Evolutionary conservation across 92 coral and sea anemone species (phyloP).

Genomic region (Phenganax stokvisi): DNA sequence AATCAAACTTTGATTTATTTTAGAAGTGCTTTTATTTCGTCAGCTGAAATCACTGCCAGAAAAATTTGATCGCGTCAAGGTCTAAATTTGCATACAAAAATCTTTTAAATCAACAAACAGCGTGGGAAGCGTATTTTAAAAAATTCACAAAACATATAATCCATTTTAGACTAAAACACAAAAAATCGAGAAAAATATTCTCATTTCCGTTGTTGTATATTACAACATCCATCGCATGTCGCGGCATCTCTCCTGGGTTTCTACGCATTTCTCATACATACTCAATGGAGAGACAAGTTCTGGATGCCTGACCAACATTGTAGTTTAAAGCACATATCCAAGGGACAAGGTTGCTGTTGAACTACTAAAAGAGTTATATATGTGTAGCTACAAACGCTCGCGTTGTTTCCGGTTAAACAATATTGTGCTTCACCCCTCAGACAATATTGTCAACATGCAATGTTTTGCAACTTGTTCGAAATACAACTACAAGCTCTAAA

Average conservation of each 20-base stretch:
- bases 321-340: background rate
- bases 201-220: too few species aligned
- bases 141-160: background rate
- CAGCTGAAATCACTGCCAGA: background rate
- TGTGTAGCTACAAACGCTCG: too few species aligned
- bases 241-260: too few species aligned
- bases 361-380: too few species aligned
- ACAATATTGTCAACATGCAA: too few species aligned
- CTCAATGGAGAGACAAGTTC: background rate
- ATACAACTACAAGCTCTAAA: background rate
- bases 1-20: background rate
- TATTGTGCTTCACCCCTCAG: too few species aligned
- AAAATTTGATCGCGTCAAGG: background rate
- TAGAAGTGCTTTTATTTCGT: background rate
- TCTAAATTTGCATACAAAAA: slow-evolving; percentile 8
- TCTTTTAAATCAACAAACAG: background rate
- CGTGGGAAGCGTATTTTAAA: background rate
- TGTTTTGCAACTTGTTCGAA: background rate
- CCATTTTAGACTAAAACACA: too few species aligned
- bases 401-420: too few species aligned
- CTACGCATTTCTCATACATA: too few species aligned
- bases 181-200: too few species aligned
- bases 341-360: background rate
- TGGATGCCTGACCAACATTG: background rate
- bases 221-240: too few species aligned